Conservation (phyloP, 2,113 vertebrate species). For the Charina bottae region DNA sequence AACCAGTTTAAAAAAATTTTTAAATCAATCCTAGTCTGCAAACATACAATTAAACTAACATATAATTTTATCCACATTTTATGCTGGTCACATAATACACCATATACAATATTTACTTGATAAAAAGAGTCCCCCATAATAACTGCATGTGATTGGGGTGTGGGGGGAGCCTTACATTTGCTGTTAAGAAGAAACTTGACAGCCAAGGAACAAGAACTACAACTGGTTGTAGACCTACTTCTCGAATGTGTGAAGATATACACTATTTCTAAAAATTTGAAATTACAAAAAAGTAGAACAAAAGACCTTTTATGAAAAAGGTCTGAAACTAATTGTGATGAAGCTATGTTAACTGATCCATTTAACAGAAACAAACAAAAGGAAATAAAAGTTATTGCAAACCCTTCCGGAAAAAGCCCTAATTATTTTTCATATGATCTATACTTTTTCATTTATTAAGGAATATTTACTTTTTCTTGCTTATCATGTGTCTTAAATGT, state of each 20-base stretch:
- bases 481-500: not conserved
- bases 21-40: not conserved
- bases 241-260: not conserved
- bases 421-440: not conserved
- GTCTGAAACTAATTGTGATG: not conserved
- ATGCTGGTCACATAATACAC: too few relatives aligned
- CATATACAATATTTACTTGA: too few relatives aligned
- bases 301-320: not conserved
- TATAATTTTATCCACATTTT: not conserved
- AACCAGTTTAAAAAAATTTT: not conserved
- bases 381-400: not conserved
- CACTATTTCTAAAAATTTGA: not conserved
- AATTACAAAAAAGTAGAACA: not conserved
- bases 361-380: not conserved
- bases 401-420: not conserved
- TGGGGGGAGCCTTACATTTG: not conserved
- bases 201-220: not conserved
- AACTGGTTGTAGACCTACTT: not conserved
- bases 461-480: not conserved
- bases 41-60: not conserved
- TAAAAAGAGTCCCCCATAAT: too few relatives aligned
- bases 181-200: not conserved
- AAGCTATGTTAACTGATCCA: not conserved
- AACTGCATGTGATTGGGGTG: not conserved
- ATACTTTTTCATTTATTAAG: not conserved